These are phyloP conservation scores for Drosophila niveifrons DNA, from an alignment of 2,888 invertebrate genomes.

Conservation along the genomic window DNA sequence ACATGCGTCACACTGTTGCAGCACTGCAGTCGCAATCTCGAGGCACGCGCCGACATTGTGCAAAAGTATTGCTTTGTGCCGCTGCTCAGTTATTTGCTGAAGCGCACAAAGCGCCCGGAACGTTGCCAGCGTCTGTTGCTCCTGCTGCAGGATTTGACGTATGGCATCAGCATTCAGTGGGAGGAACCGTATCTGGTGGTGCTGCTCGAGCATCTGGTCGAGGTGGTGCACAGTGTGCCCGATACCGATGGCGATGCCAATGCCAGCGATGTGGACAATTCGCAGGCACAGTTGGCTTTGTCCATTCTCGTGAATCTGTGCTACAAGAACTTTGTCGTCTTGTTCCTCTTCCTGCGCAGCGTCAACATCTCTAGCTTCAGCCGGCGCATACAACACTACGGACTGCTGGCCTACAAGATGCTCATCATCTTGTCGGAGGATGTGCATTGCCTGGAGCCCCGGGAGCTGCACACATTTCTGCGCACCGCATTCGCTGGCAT, in stretches of 20 bases:
- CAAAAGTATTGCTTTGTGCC: conserved; percentile 83
- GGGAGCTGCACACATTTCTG: conserved; percentile 81
- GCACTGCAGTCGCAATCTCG: conserved; percentile 81
- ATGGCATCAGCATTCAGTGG: conserved; percentile 92
- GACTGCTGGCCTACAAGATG: conserved; percentile 84
- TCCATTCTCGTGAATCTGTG: conserved; percentile 92
- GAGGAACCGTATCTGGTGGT: conserved; percentile 91
- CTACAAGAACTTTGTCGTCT: conserved; percentile 91
- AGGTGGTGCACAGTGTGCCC: conserved; percentile 87
- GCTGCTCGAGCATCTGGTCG: conserved; percentile 89
- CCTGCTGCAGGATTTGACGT: conserved; percentile 89
- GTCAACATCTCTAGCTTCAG: conserved; percentile 87
- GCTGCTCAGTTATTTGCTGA: conserved; percentile 76
- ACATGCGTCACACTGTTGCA: conserved; percentile 80
- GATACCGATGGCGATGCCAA: conserved; percentile 78
- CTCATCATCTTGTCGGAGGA: conserved; percentile 84
- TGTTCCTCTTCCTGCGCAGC: conserved; percentile 90
- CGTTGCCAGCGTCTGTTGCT: conserved; percentile 75
- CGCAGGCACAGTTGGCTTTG: conserved; percentile 86
- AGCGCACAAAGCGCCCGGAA: conserved; percentile 74
- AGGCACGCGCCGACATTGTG: conserved; percentile 78
- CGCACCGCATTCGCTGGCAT: conserved; percentile 81
- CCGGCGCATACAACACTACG: conserved; percentile 80
- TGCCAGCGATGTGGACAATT: conserved; percentile 52
- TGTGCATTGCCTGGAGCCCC: conserved; percentile 77